Evolutionary conservation across 2,888 invertebrate species (phyloP).

Genomic region (Spialia ferax): DNA sequence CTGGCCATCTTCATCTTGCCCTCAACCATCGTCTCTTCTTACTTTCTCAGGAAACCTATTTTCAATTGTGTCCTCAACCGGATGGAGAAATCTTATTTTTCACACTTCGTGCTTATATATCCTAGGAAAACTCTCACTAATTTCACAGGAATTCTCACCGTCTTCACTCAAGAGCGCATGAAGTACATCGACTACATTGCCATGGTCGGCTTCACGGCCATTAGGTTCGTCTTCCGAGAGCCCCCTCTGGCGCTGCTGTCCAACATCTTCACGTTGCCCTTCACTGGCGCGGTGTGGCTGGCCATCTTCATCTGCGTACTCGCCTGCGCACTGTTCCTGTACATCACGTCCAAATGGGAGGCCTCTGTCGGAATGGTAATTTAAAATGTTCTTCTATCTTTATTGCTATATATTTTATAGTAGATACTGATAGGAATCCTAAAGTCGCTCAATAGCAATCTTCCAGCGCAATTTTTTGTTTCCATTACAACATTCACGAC

Average conservation of each 20-base stretch:
- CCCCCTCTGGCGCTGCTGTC: constrained; percentile 88
- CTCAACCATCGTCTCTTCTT: too few relatives aligned
- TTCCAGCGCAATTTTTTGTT: too few relatives aligned
- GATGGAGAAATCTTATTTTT: too few relatives aligned
- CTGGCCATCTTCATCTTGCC: too few relatives aligned
- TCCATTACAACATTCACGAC: too few relatives aligned
- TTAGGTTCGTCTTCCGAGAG: constrained; percentile 88
- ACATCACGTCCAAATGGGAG: constrained; percentile 80
- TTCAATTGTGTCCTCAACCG: too few relatives aligned
- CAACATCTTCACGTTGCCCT: constrained; percentile 89
- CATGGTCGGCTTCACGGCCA: constrained; percentile 81
- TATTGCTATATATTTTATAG: not conserved
- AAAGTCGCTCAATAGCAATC: too few relatives aligned
- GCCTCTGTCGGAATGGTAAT: constrained; percentile 73
- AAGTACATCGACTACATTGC: constrained; percentile 83
- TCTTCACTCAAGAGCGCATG: constrained; percentile 77
- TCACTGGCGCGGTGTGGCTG: constrained; percentile 88
- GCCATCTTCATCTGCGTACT: constrained; percentile 81
- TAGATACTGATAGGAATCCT: too few relatives aligned
- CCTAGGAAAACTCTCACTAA: too few relatives aligned
- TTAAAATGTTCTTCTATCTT: not conserved
- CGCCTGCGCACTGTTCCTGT: constrained; percentile 75
- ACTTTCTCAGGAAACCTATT: too few relatives aligned
- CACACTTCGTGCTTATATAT: too few relatives aligned
- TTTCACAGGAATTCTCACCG: constrained; percentile 69